Conservation (phyloP, 2,888 invertebrate species). For the Malthinus seriepunctatus region DNA sequence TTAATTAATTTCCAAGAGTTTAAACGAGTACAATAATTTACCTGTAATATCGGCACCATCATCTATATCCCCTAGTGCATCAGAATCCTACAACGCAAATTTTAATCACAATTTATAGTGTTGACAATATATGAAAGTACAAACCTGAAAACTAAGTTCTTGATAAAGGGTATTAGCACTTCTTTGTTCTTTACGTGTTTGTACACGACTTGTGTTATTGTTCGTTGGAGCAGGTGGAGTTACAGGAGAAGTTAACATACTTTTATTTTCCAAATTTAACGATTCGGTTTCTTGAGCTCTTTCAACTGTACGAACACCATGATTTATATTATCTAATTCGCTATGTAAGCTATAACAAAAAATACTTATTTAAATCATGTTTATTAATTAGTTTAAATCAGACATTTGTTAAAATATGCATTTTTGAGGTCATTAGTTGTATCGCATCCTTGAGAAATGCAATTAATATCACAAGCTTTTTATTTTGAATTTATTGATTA, state of each 20-base stretch:
- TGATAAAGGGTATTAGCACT: conserved; percentile 91
- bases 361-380: too few species aligned
- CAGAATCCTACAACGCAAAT: conserved; percentile 65
- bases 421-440: too few species aligned
- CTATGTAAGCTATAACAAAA: conserved; percentile 45
- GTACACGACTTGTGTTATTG: conserved; percentile 61
- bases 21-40: conserved; percentile 50
- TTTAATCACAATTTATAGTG: conserved; percentile 5
- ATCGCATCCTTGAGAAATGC: too few species aligned
- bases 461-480: too few species aligned
- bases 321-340: conserved; percentile 50
- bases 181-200: conserved; percentile 83
- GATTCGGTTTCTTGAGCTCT: conserved; percentile 53
- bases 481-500: too few species aligned
- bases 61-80: conserved; percentile 81
- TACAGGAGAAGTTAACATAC: conserved; percentile 53
- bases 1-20: conserved; percentile 21
- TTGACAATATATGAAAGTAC: conserved; percentile 1
- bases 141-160: conserved; percentile 81
- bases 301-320: conserved; percentile 49
- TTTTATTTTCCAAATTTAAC: conserved; percentile 53
- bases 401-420: too few species aligned
- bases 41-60: conserved; percentile 94
- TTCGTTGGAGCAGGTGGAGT: conserved; percentile 48
- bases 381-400: too few species aligned